A percentile compares a stretch with the other conserved stretches of the same genome.
Conservation (phyloP, 2,888 invertebrate genomes). For the Heliothis peltigera region DNA sequence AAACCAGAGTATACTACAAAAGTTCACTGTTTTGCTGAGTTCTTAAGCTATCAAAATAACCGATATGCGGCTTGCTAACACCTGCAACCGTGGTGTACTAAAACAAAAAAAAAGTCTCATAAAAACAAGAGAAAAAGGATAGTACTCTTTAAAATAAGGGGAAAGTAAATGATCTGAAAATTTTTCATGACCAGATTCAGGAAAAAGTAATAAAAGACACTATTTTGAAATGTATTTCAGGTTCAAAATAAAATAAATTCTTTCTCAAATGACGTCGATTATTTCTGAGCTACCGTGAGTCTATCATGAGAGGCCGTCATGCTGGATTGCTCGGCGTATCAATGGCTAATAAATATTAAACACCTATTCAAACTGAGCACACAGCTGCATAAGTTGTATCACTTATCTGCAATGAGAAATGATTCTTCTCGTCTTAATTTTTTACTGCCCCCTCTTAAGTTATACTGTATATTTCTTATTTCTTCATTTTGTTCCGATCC, state of each 20-base stretch:
- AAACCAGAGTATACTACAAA: conserved; percentile 42
- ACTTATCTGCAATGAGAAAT: conserved; percentile 29
- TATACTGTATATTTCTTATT: no score
- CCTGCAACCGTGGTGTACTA: background rate
- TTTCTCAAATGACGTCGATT: conserved; percentile 49
- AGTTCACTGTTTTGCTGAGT: conserved; percentile 31
- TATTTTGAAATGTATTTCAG: background rate
- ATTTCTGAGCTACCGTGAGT: conserved; percentile 63
- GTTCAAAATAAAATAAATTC: conserved; percentile 14
- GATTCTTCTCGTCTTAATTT: conserved; percentile 25
- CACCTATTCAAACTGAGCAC: conserved; percentile 40
- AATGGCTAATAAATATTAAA: conserved; percentile 60
- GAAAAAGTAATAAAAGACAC: background rate
- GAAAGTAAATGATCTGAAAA: background rate
- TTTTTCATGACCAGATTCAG: background rate
- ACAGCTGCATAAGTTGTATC: conserved; percentile 47
- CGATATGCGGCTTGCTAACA: conserved; percentile 21
- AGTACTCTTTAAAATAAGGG: no score
- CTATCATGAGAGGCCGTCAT: conserved; percentile 62
- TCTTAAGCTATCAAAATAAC: conserved; percentile 28
- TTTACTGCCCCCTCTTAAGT: conserved; percentile 10
- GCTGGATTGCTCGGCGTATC: conserved; percentile 45
- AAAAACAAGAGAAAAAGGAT: no score
- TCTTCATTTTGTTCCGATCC: background rate
- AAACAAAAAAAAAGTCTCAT: no score